Percentiles rank a stretch among this genome's conserved stretches.
These are phyloP conservation scores for Patella vulgata DNA, from an alignment of 1,140 invertebrate genomes.

Conservation along the genomic window DNA sequence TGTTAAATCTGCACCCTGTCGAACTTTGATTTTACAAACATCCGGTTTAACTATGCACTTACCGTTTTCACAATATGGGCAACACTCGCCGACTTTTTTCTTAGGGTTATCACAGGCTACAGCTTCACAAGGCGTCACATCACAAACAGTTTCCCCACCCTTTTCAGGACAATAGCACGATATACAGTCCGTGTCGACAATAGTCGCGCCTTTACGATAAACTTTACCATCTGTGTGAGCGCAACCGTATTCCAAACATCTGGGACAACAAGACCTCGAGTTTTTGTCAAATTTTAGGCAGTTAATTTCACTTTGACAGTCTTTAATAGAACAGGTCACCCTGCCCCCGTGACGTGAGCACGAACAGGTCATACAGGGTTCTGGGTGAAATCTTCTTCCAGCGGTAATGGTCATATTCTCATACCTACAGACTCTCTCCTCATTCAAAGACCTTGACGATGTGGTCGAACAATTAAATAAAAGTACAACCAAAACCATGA, in stretches of 20 bases:
- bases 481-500: no score
- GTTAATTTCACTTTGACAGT: slow-evolving; percentile 13
- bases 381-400: slow-evolving; percentile 6
- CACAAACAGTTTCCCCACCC: slow-evolving; percentile 14
- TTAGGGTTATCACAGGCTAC: slow-evolving; percentile 10
- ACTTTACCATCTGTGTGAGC: slow-evolving; percentile 18
- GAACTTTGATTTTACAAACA: no score
- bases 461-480: no score
- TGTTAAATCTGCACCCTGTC: no score
- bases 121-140: slow-evolving; percentile 15
- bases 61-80: slow-evolving; percentile 18
- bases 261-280: slow-evolving; percentile 5
- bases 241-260: slow-evolving; percentile 19
- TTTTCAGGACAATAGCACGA: slow-evolving; percentile 19
- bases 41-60: no score
- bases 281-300: slow-evolving; percentile 6
- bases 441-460: no score
- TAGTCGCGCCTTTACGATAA: slow-evolving; percentile 9
- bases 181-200: slow-evolving; percentile 7
- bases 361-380: slow-evolving; percentile 15
- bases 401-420: not conserved
- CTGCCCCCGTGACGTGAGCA: slow-evolving; percentile 9
- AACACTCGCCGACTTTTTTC: slow-evolving; percentile 6
- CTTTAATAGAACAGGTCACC: slow-evolving; percentile 9
- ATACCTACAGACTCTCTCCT: not conserved